Conservation (phyloP, 2,888 invertebrate species). For the Steinernema scapterisci region DNA sequence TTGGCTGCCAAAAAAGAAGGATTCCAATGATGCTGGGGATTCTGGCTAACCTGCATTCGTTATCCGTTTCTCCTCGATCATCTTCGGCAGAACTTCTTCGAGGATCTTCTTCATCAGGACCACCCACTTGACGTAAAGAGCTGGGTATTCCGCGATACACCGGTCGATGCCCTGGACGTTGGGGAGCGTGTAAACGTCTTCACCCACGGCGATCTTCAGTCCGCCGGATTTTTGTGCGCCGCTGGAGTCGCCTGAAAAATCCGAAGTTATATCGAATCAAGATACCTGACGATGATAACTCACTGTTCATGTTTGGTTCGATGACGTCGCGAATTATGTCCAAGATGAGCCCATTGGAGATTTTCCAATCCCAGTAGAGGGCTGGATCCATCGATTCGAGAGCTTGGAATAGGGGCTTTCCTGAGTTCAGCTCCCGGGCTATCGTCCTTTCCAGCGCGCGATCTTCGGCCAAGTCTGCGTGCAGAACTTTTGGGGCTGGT, state of each 20-base stretch:
- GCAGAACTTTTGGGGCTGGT: neutral
- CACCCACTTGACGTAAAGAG: neutral
- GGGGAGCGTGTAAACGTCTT: neutral
- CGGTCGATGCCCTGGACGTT: neutral
- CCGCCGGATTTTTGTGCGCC: no score
- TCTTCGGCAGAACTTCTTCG: neutral
- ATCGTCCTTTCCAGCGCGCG: neutral
- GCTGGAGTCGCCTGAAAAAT: no score
- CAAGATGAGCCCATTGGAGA: neutral
- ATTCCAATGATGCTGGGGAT: neutral
- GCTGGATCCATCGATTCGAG: neutral
- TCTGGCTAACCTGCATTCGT: neutral
- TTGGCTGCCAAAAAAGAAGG: neutral
- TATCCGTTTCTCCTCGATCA: neutral
- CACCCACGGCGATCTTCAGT: neutral
- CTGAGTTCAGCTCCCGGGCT: neutral
- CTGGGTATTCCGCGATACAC: neutral
- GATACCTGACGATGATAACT: neutral
- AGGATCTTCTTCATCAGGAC: neutral
- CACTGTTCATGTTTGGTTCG: neutral
- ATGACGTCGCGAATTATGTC: neutral
- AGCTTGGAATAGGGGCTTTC: neutral
- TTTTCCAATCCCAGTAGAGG: neutral
- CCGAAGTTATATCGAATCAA: neutral
- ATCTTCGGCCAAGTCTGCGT: neutral